Evolutionary conservation across 2,797 vertebrate species (phyloP), one percentile per base, ranked within the genome.

Genomic region (Lithobates sylvaticus): DNA sequence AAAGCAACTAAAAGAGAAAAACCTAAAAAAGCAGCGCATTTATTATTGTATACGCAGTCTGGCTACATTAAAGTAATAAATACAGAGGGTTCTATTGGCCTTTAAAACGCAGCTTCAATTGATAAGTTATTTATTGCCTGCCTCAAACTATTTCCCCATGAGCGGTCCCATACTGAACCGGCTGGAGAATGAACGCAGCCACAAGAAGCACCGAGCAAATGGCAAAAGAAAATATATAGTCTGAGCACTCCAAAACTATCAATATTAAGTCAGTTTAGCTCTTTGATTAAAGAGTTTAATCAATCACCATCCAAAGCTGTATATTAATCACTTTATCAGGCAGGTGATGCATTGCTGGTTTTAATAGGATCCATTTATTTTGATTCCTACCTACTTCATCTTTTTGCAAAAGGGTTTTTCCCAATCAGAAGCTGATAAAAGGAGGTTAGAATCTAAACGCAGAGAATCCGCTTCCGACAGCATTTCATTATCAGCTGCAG

Each of bases 301-400:
- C 97, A 98, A 98, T 98, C 98, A 99, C 96, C 94, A 97, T 98
- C 97, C 96, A 89, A 92, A 95, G 91, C 96, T 97, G 96, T 97
- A 97, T 98, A 98, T 98, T 98, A 98, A 99, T 99, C 98, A 99
- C 97, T 98, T 97, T 97, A 99, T 98, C 98, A 99, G 98, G 97
- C 95, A 96, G 96, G 97, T 98, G 97, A 99, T 98, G 97, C 97
- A 98, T 98, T 98, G 96, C 97, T 95, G 95, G 96, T 96, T 97
- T 96, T 98, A 99, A 99, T 99, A 96, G 97, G 98, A 96, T 97
- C 97, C 98, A 99, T 99, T 98, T 98, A 98, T 99, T 99, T 97
- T 97, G 97, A 98, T 99, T 99, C 98, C 96, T 97, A 95, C 96
- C 95, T 96, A 97, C 96, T 97, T 97, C 95, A 97, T 98, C 97